A percentile compares a stretch with the other conserved stretches of the same genome.
Evolutionary conservation across 1,140 invertebrate species (phyloP).

Genomic region (Parasteatoda tepidariorum): DNA sequence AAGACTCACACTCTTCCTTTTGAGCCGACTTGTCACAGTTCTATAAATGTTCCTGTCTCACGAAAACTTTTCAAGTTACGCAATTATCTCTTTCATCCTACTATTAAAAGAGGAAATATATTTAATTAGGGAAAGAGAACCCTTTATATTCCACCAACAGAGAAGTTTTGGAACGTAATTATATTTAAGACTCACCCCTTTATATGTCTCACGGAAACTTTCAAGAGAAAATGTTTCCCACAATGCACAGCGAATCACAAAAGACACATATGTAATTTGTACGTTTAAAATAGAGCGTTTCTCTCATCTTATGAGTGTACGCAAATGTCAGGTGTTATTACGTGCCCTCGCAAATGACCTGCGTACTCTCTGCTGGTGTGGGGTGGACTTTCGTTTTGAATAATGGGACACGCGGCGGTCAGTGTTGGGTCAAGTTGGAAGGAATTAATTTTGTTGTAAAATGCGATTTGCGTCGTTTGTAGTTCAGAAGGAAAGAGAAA

Average conservation of each 20-base stretch:
- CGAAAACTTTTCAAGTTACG: background rate
- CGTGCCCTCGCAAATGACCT: too few relatives aligned
- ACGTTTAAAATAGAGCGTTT: too few relatives aligned
- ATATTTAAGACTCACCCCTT: too few relatives aligned
- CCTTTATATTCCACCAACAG: background rate
- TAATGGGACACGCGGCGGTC: background rate
- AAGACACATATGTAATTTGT: too few relatives aligned
- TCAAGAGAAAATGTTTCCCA: too few relatives aligned
- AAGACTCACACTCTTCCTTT: too few relatives aligned
- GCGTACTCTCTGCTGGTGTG: background rate
- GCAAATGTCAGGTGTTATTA: too few relatives aligned
- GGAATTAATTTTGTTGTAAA: background rate
- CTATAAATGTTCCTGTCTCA: background rate
- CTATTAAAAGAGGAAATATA: background rate
- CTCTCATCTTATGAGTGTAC: too few relatives aligned
- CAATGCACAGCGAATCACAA: too few relatives aligned
- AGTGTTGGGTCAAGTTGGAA: background rate
- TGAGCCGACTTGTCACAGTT: too few relatives aligned
- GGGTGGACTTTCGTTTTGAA: background rate
- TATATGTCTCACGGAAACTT: too few relatives aligned
- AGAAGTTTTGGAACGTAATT: too few relatives aligned
- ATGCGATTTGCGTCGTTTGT: background rate
- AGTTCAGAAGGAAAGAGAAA: background rate
- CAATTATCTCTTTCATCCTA: background rate
- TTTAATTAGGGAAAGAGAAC: conserved; percentile 10